These are phyloP conservation scores for Dasypogon diadema DNA, from an alignment of 2,888 invertebrate species.

Conservation along the genomic window DNA sequence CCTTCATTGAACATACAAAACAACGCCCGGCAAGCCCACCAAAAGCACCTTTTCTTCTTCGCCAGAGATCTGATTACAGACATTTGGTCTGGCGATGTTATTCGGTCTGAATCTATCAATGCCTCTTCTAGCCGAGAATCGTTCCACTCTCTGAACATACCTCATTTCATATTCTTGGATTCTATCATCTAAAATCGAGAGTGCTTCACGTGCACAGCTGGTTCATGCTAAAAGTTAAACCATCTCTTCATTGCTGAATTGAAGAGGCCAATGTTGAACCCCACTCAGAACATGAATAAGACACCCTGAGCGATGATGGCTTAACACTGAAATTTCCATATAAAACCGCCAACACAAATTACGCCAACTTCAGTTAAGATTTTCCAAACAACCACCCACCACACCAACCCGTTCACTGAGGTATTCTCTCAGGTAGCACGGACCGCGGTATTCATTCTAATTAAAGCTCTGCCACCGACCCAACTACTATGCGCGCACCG, in stretches of 20 bases:
- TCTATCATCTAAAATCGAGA: slow-evolving; percentile 53
- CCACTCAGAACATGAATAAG: slow-evolving; percentile 37
- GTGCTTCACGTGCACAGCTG: slow-evolving; percentile 9
- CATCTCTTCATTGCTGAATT: neutral
- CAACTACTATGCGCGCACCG: slow-evolving; percentile 18
- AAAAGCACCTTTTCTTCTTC: too few species aligned
- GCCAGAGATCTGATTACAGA: too few species aligned
- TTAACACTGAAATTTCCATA: slow-evolving; percentile 46
- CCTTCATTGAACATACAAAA: too few species aligned
- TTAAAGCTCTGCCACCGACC: slow-evolving; percentile 8
- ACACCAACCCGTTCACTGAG: slow-evolving; percentile 1
- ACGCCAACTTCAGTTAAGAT: slow-evolving; percentile 53
- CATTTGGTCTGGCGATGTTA: slow-evolving; percentile 10
- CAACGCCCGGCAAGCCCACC: neutral
- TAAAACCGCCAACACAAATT: slow-evolving; percentile 55
- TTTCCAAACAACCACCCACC: slow-evolving; percentile 1
- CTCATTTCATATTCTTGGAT: slow-evolving; percentile 31
- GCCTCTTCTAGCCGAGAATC: slow-evolving; percentile 25
- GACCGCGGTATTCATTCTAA: neutral
- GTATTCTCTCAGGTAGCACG: slow-evolving; percentile 21
- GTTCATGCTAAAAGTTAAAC: neutral
- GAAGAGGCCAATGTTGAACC: neutral
- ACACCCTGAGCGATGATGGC: neutral
- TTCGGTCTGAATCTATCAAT: neutral
- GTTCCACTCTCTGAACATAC: slow-evolving; percentile 53